Evolutionary conservation across 2,797 vertebrate species (phyloP), one percentile per base, ranked within the genome.

Genomic region (Lithobates pipiens): DNA sequence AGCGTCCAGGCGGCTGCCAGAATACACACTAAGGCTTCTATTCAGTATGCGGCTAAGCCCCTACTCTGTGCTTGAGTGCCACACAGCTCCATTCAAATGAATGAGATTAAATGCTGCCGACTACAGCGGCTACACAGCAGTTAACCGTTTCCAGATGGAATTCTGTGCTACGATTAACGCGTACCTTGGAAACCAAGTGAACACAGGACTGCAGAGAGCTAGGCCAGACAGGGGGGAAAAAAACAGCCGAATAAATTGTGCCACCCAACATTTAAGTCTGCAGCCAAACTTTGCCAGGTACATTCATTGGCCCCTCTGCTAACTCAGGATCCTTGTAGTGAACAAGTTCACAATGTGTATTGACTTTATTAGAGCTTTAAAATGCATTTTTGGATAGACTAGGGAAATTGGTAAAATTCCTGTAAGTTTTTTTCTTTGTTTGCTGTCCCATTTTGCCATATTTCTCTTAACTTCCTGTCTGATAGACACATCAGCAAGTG

Each of bases 21-120:
- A 82, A 86, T 86, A 63, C 75, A 77, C 85, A 86, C 85, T 86
- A 73, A 83, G 80, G 80, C 54, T 69, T 86, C 85, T 77, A 82
- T 82, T 86, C 85, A 86, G 77, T 76, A 16, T 72, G 79, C 54
- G 36, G 42, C 69, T 86, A 86, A 86, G 77, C 78, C 75, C 25
- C 74, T 42, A 39, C 78, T 82, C 68, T 44, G 69, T 29, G 63
- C 68, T 67, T 29, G 27, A 82, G 79, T 82, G 77, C 54, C 79
- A 77, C 79, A 77, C 85, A 77, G 77, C 63, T 81, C 85, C 85
- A 86, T 86, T 86, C 80, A 83, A 86, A 86, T 86, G 74, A 86
- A 86, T 86, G 80, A 73, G 80, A 86, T 83, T 83, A 83, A 83
- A 82, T 73, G 54, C 74, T 83, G 69, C 74, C 54, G 70, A 71